These are phyloP conservation scores for Cosmia pyralina DNA, from an alignment of 2,888 invertebrate genomes.

Conservation along the genomic window DNA sequence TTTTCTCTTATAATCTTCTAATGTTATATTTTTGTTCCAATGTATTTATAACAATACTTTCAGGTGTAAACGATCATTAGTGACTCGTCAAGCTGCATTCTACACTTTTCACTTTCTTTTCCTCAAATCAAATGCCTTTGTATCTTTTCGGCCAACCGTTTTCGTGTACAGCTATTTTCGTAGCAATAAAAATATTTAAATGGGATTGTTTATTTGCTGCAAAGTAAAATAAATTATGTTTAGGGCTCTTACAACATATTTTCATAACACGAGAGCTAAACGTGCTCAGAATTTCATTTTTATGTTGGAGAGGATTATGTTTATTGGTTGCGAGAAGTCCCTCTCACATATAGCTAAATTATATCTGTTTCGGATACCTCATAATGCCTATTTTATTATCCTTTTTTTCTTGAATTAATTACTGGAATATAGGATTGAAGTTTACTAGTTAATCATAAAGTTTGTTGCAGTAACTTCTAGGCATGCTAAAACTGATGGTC, in stretches of 20 bases:
- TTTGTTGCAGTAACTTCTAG: neutral
- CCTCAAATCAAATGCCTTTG: conserved; percentile 21
- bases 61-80: conserved; percentile 24
- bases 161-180: conserved; percentile 26
- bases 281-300: conserved; percentile 8
- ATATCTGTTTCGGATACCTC: neutral
- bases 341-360: neutral
- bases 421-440: neutral
- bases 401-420: neutral
- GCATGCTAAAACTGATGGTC: conserved; percentile 5
- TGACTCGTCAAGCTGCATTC: conserved; percentile 9
- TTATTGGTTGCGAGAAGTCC: conserved; percentile 8
- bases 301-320: conserved; percentile 15
- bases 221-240: conserved; percentile 31
- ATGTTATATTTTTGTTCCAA: neutral
- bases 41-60: conserved; percentile 1
- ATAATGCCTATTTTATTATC: neutral
- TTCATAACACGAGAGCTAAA: conserved; percentile 19
- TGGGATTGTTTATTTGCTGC: conserved; percentile 16
- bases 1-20: neutral
- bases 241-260: conserved; percentile 21
- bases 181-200: conserved; percentile 29
- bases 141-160: conserved; percentile 15
- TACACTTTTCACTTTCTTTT: conserved; percentile 37
- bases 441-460: neutral